Base-by-base conservation (phyloP, 2,113 vertebrate species). In the Tachysurus fulvidraco region DNA sequence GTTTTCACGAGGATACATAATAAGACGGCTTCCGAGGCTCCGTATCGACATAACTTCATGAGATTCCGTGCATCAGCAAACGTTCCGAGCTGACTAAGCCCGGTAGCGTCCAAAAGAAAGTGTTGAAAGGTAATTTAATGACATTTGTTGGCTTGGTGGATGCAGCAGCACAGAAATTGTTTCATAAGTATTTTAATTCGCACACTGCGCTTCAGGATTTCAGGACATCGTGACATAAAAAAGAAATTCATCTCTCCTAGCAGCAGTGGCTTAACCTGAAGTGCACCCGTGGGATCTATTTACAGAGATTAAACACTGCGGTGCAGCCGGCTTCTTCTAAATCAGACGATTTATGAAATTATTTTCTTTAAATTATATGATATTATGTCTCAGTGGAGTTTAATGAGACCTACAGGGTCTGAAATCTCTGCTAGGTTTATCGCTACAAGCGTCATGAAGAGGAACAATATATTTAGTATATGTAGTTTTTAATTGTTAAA, bases 211-310 rank as follows among this genome's bases (percentile, higher is more conserved):
- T 79, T 57, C 28, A 57, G 81, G 81, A 64, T 2, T 81, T 64
- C 36, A 14, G 80, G 36, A 81, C 60, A 83, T 86, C 73, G 30
- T 21, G 55, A 74, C 8, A 46, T 28, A 60, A 73, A 81, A 16
- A 55, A 71, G 11, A 82, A 76, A 83, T 2, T 28, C 59, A 65
- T 83, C 73, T 89, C 73, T 76, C 28, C 67, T 79, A 79, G 88
- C 89, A 89, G 87, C 85, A 85, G 82, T 81, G 71, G 77, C 88
- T 89, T 88, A 79, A 91, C 88, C 86, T 90, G 85, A 92, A 91
- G 77, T 78, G 83, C 90, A 82, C 81, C 87, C 88, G 65, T 12
- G 80, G 88, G 89, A 83, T 85, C 81, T 76, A 64, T 89, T 86
- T 71, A 83, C 59, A 74, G 69, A 41, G 67, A 83, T 86, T 86